Conservation (phyloP, 1,140 invertebrate genomes). For the Caerostris darwini region DNA sequence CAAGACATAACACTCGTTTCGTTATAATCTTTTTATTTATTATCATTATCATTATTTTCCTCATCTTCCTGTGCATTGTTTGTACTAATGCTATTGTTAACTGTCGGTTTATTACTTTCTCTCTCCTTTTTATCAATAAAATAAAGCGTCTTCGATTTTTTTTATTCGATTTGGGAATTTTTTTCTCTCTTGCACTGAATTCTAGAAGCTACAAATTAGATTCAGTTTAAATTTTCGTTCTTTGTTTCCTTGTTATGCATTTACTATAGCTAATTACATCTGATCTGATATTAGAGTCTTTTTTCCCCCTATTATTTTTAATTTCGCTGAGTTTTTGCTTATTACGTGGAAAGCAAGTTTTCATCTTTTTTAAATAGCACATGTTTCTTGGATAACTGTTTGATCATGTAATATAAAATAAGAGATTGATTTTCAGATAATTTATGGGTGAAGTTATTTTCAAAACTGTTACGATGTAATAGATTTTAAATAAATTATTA, state of each 20-base stretch:
- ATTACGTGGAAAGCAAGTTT: too few species aligned
- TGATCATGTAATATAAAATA: too few species aligned
- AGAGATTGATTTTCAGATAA: too few species aligned
- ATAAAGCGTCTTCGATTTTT: too few species aligned
- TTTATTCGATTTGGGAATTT: background rate
- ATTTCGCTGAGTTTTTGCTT: too few species aligned
- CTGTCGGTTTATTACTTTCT: background rate
- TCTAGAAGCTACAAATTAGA: background rate
- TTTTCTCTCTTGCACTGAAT: background rate
- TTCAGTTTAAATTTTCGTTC: background rate
- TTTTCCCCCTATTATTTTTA: too few species aligned
- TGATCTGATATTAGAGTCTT: background rate
- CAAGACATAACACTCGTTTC: background rate
- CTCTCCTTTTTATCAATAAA: background rate
- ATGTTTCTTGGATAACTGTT: too few species aligned
- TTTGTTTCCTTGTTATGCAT: background rate
- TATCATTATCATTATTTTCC: background rate
- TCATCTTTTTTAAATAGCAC: too few species aligned
- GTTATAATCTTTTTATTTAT: background rate
- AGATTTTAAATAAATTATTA: too few species aligned
- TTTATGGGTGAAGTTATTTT: too few species aligned
- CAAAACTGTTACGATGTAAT: too few species aligned
- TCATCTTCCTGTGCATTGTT: background rate
- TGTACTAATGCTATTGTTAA: conserved; percentile 19
- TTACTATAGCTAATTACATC: background rate